Percentiles rank a stretch among this genome's conserved stretches.
phyloP scores from a whole-genome alignment of 2,888 invertebrate species.

The Slavum lentiscoides region DNA sequence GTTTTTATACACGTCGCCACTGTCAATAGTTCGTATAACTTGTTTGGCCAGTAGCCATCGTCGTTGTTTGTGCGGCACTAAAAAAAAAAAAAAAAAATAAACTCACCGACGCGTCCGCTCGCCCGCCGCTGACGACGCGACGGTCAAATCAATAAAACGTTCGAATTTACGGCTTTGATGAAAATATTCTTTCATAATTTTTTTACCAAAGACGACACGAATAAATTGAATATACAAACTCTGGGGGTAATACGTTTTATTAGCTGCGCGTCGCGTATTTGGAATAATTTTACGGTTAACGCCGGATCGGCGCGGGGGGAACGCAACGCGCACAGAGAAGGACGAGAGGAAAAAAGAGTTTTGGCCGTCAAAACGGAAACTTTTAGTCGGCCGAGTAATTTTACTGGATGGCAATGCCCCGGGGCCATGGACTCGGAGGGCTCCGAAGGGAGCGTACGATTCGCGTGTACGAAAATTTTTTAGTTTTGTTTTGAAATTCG shows the following conservation, averaged over 20 bases:
- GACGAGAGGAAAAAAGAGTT: too few species aligned
- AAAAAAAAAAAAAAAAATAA: conserved; percentile 7
- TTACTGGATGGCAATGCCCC: too few species aligned
- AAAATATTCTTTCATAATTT: conserved; percentile 43
- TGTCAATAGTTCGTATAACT: conserved; percentile 32
- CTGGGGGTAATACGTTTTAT: conserved; percentile 21
- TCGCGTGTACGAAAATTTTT: too few species aligned
- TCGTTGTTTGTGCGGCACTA: conserved; percentile 12
- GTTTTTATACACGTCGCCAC: neutral
- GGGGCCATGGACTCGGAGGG: too few species aligned
- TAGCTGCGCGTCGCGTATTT: neutral
- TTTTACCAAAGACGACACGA: neutral
- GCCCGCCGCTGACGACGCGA: conserved; percentile 5
- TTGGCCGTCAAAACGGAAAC: too few species aligned
- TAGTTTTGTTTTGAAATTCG: too few species aligned
- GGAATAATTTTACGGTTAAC: neutral
- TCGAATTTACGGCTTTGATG: conserved; percentile 38
- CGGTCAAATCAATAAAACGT: conserved; percentile 47
- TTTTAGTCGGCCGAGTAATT: too few species aligned
- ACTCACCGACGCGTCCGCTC: neutral
- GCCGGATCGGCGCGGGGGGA: too few species aligned
- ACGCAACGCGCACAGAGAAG: too few species aligned
- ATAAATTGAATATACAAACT: conserved; percentile 12
- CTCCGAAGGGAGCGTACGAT: too few species aligned
- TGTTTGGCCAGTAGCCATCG: conserved; percentile 49